Conservation (phyloP, 2,797 vertebrate species). For the Varecia variegata region DNA sequence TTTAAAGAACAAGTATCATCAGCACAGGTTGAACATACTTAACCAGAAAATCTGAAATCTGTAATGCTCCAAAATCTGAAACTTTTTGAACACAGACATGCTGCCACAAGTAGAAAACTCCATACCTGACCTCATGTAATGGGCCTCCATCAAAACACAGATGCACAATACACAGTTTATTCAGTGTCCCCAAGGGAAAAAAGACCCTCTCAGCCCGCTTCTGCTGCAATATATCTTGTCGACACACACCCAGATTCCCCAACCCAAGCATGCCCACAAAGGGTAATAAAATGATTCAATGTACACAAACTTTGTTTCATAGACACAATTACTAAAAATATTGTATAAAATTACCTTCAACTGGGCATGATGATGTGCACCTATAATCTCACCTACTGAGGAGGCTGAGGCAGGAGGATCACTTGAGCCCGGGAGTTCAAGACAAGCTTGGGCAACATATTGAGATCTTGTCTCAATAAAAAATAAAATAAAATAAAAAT, state of each 20-base stretch:
- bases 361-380: background rate
- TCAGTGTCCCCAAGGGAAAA: background rate
- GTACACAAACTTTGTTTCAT: background rate
- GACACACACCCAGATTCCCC: background rate
- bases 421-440: background rate
- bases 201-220: background rate
- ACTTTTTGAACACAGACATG: background rate
- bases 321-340: background rate
- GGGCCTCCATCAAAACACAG: background rate
- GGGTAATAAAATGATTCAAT: background rate
- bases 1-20: background rate
- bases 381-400: background rate
- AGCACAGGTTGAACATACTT: background rate
- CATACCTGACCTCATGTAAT: background rate
- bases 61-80: background rate
- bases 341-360: too few relatives aligned
- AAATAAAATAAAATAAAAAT: background rate
- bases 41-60: background rate
- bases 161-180: background rate
- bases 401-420: background rate
- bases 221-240: background rate
- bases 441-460: background rate
- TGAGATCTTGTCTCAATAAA: background rate
- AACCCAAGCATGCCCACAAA: background rate
- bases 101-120: background rate